Base-by-base conservation (phyloP, 2,113 vertebrate genomes). In the Tachuris rubrigastra region DNA sequence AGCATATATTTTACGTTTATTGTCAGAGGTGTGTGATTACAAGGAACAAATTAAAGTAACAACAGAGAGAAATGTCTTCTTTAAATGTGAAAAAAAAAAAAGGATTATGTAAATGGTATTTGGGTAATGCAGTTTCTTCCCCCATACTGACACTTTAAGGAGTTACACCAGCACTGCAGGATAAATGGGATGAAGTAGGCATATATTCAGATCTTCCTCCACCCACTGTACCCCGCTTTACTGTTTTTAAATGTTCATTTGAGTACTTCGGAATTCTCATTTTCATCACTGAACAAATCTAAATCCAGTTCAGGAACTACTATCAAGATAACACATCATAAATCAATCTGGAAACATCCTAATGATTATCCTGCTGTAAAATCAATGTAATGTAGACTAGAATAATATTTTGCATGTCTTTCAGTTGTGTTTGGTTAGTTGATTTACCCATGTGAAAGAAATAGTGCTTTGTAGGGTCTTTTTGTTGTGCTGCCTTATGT, bases 41-140 rank as follows among this genome's bases (percentile, higher is more conserved):
- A 81, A 81, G 28, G 80, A 87, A 59, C 42, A 68, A 81, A 67
- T 74, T 92, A 83, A 93, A 86, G 42, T 82, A 91, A 87, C 56
- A 92, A 67, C 37, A 88, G 79, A 50, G 67, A 73, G 67, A 80
- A 87, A 47, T 47, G 46, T 83, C 75, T 25, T 73, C 86, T 85
- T 91, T 59, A 88, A 89, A 86, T 71, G 75, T 86, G 79, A 56
- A 88, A 89, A 94, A 56, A 88, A 89, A 94, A 95, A 56, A 31
- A 67, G 46, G 53, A 91, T 94, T 96, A 96, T 93, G 78, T 94
- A 96, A 97, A 96, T 96, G 85, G 47, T 96, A 92, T 95, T 96
- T 95, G 93, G 92, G 85, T 93, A 92, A 80, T 86, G 79, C 56
- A 81, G 59, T 83, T 91, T 93, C 88, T 93, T 95, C 90, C 90